Conservation (phyloP, 37 sponge, comb jelly and placozoan species). For the Cliona cf. orientalis region DNA sequence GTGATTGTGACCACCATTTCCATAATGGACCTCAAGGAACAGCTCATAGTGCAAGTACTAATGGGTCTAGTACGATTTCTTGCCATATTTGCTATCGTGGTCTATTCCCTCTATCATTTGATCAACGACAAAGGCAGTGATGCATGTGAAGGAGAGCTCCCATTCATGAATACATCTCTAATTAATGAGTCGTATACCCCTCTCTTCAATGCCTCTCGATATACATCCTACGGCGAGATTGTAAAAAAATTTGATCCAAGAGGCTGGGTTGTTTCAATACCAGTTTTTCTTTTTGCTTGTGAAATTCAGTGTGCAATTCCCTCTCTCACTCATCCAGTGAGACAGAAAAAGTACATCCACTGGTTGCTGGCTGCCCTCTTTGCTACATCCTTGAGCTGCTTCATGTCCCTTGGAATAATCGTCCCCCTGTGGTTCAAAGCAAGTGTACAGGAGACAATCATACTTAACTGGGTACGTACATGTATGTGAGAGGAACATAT, state of each 20-base stretch:
- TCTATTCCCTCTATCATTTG: slow-evolving; percentile 63
- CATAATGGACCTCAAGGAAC: slow-evolving; percentile 80
- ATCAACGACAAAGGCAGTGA: slow-evolving; percentile 13
- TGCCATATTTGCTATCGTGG: slow-evolving; percentile 56
- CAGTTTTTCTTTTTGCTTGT: slow-evolving; percentile 80
- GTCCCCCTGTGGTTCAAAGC: slow-evolving; percentile 79
- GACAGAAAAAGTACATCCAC: slow-evolving; percentile 58
- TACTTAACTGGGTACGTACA: slow-evolving; percentile 86
- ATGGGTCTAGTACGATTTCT: slow-evolving; percentile 79
- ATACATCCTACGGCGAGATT: not conserved
- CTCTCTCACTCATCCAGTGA: slow-evolving; percentile 74
- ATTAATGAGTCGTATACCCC: too few species aligned
- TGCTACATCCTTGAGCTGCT: slow-evolving; percentile 42
- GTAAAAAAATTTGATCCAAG: slow-evolving; percentile 55
- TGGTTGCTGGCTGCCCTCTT: slow-evolving; percentile 65
- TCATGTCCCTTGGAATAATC: slow-evolving; percentile 68
- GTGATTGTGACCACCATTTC: slow-evolving; percentile 67
- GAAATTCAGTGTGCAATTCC: slow-evolving; percentile 82
- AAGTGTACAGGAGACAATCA: slow-evolving; percentile 67
- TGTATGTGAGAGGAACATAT: too few species aligned
- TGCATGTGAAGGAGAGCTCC: not conserved
- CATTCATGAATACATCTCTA: not conserved
- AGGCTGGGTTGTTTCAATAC: slow-evolving; percentile 80
- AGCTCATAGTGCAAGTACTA: slow-evolving; percentile 72
- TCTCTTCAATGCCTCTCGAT: not conserved